Percentiles rank a stretch among this genome's conserved stretches.
These are phyloP conservation scores for Achroia grisella DNA, from an alignment of 1,140 invertebrate genomes.

Conservation along the genomic window DNA sequence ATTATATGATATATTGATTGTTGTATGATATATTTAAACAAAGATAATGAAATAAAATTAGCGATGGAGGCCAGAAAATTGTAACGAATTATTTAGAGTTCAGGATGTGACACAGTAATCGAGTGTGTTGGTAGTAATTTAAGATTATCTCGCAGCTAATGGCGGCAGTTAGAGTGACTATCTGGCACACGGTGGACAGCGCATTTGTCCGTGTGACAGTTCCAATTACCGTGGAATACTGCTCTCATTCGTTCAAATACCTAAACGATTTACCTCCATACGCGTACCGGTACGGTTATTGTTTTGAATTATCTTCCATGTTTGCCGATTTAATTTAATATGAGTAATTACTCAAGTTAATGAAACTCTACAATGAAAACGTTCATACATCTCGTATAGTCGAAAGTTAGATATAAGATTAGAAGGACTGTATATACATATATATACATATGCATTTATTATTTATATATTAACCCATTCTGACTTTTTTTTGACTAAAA, in stretches of 20 bases:
- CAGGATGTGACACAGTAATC: not conserved
- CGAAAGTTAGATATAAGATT: too few species aligned
- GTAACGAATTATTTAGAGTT: too few species aligned
- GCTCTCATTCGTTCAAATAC: slow-evolving; percentile 57
- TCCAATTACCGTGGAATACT: slow-evolving; percentile 60
- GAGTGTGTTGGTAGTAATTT: slow-evolving; percentile 29
- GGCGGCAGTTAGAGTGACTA: slow-evolving; percentile 56
- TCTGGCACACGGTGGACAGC: slow-evolving; percentile 45
- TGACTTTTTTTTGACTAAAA: too few species aligned
- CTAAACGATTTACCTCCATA: slow-evolving; percentile 50
- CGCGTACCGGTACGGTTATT: slow-evolving; percentile 10
- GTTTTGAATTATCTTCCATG: slow-evolving; percentile 6
- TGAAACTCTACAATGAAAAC: too few species aligned
- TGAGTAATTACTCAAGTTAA: too few species aligned
- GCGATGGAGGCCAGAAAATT: not conserved
- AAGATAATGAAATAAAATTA: not conserved
- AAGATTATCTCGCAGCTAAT: slow-evolving; percentile 56
- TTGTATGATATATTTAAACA: not conserved
- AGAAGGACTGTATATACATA: not conserved
- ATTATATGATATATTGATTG: too few species aligned
- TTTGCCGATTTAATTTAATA: not conserved
- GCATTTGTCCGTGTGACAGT: slow-evolving; percentile 57
- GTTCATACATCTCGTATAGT: too few species aligned
- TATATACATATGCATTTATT: not conserved
- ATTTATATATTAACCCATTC: too few species aligned